These are phyloP conservation scores for Mycteria americana DNA, from an alignment of 2,797 vertebrate genomes.

Conservation along the genomic window DNA sequence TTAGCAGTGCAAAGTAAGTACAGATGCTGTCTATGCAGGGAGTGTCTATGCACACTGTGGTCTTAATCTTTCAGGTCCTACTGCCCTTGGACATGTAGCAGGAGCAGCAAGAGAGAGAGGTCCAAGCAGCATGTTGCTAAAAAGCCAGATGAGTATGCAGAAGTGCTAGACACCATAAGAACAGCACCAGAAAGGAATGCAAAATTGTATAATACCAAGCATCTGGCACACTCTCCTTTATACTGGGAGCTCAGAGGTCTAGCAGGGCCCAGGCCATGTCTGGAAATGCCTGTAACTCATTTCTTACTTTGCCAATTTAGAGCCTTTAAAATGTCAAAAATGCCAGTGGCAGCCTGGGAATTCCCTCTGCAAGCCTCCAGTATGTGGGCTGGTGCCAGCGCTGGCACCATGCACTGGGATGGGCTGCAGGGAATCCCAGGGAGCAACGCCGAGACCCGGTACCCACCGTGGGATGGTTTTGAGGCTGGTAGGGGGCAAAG, in stretches of 20 bases:
- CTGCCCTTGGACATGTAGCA: neutral
- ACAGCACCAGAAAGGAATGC: neutral
- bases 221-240: neutral
- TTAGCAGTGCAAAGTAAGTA: conserved; percentile 30
- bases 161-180: neutral
- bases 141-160: neutral
- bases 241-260: neutral
- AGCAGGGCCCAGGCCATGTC: neutral
- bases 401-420: accelerated
- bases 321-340: conserved; percentile 24
- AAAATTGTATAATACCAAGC: neutral
- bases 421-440: neutral
- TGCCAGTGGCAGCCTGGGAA: neutral
- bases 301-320: neutral
- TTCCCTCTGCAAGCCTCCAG: neutral
- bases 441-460: accelerated
- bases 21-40: conserved; percentile 43
- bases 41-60: neutral
- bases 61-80: conserved; percentile 3
- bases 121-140: neutral
- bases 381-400: neutral
- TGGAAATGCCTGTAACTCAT: conserved; percentile 27
- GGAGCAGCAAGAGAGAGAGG: neutral
- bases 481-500: neutral
- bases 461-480: neutral